Base-by-base conservation (phyloP, 2,888 invertebrate species). In the Ophonus ardosiacus region DNA sequence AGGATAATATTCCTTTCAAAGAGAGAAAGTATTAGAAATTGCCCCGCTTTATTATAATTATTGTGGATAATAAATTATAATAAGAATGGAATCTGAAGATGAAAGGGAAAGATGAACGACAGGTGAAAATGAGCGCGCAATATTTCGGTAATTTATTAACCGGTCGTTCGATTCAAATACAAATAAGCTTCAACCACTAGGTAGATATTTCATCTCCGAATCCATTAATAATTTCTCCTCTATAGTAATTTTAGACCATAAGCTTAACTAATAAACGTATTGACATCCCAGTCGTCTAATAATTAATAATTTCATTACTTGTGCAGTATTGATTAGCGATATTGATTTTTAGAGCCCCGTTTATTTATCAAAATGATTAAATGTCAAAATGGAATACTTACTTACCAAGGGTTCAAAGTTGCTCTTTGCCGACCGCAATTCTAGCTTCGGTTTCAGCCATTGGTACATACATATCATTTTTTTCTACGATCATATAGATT, bases 191-290 rank as follows among this genome's bases (percentile, higher is more conserved):
- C 68, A 68, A 68, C 68, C 68, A 68, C 71, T 74, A 43, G 8
- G 21, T 17, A 74, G 43, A 74, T 74, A 74, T 21, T 43, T 74
- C 71, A 74, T 74, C 71, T 74, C 43, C 18, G 15, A 51, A 74
- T 74, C 40, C 71, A 74, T 74, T 74, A 74, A 74, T 74, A 43
- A 74, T 74, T 74, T 43, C 43, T 74, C 71, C 40, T 17, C 71
- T 1, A 74, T 43, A 74, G 40, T 74, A 40, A 74, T 74, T 74
- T 43, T 13, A 74, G 51, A 21, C 43, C 17, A 17, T 43, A 18
- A 71, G 43, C 51, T 40, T 18, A 51, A 71, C 38, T 71, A 71
- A 71, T 71, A 40, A 0, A 40, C 38, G 68, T 74, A 43, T 43
- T 74, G 43, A 74, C 71, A n/a, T n/a, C n/a, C n/a, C 43, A 40